These are phyloP conservation scores for Nasonia oneida DNA, from an alignment of 2,888 invertebrate species.

Conservation along the genomic window DNA sequence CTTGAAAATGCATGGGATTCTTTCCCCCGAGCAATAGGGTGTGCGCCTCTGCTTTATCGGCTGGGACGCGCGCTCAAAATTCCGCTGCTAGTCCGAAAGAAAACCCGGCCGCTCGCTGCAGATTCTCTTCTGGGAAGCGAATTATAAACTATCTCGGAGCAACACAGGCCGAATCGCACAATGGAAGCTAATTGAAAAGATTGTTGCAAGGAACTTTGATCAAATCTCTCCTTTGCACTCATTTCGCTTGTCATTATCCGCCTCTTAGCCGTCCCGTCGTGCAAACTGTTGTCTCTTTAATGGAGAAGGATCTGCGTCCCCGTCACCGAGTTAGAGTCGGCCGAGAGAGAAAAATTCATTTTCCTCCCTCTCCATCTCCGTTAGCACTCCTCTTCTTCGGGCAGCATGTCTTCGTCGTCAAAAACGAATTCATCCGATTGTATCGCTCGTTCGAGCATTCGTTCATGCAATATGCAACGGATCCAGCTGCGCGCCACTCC, in stretches of 20 bases:
- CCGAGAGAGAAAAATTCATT: neutral
- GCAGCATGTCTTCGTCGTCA: neutral
- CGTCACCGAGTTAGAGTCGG: neutral
- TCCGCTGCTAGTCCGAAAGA: neutral
- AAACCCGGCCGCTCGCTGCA: neutral
- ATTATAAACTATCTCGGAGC: neutral
- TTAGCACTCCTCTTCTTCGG: neutral
- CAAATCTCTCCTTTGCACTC: neutral
- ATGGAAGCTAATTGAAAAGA: conserved; percentile 6
- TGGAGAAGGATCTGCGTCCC: neutral
- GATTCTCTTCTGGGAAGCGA: neutral
- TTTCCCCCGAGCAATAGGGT: conserved; percentile 22
- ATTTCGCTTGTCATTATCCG: conserved; percentile 10
- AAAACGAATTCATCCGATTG: neutral
- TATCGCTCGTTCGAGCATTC: no score
- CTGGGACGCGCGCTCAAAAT: conserved; percentile 7
- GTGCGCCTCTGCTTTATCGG: conserved; percentile 15
- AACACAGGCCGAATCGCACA: neutral
- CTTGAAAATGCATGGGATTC: conserved; percentile 31
- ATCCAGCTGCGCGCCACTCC: no score
- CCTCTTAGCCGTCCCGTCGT: neutral
- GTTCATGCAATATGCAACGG: no score
- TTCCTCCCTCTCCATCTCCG: neutral
- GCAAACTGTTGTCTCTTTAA: neutral
- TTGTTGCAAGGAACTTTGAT: neutral